Conservation (phyloP, 2,113 vertebrate species). For the Elanus axillaris region DNA sequence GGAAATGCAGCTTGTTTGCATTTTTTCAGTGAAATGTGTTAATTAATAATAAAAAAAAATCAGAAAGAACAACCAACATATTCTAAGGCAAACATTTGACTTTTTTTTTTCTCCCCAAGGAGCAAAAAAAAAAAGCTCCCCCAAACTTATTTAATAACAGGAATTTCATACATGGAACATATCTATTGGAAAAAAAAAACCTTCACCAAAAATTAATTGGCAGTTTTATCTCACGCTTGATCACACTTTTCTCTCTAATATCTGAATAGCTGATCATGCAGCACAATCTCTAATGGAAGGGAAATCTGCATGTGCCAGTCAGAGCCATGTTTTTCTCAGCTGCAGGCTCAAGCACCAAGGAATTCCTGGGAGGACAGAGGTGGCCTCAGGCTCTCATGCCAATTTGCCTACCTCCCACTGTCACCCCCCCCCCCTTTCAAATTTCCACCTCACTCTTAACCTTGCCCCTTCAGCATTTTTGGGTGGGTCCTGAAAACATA, state of each 20-base stretch:
- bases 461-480: background rate
- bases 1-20: background rate
- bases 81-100: background rate
- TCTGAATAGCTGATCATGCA: background rate
- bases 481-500: background rate
- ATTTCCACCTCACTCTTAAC: background rate
- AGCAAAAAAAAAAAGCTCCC: background rate
- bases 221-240: background rate
- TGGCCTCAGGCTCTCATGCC: background rate
- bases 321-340: background rate
- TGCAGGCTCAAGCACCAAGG: background rate
- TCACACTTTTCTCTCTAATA: background rate
- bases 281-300: background rate
- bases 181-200: background rate
- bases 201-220: background rate
- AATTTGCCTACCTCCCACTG: background rate
- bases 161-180: background rate
- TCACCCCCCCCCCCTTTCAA: background rate
- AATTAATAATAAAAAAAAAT: background rate
- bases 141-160: background rate
- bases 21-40: background rate
- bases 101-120: background rate
- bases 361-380: background rate
- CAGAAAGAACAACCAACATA: background rate
- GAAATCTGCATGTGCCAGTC: background rate